These are phyloP conservation scores for Fragum whitleyi DNA, from an alignment of 2,888 invertebrate genomes.

Conservation along the genomic window DNA sequence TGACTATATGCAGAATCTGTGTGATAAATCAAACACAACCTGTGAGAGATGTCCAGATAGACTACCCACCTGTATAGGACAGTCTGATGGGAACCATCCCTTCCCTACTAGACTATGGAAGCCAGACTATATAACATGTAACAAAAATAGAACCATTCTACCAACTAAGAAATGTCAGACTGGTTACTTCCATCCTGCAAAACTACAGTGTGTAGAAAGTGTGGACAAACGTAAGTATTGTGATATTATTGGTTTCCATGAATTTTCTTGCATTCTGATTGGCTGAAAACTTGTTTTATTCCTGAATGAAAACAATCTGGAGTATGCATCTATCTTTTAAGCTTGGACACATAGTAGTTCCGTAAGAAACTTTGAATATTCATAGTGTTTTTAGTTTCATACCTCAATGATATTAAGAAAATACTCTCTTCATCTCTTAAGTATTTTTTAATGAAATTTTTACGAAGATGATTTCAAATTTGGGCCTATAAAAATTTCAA, in stretches of 20 bases:
- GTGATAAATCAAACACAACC: conserved; percentile 38
- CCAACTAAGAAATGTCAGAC: conserved; percentile 36
- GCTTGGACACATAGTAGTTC: too few relatives aligned
- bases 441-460: too few relatives aligned
- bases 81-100: conserved; percentile 55
- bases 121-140: conserved; percentile 61
- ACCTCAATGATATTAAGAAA: too few relatives aligned
- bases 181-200: conserved; percentile 59
- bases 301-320: too few relatives aligned
- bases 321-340: not conserved
- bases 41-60: conserved; percentile 64
- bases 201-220: conserved; percentile 39
- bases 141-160: conserved; percentile 60
- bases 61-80: conserved; percentile 64
- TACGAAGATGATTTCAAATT: too few relatives aligned
- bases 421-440: too few relatives aligned
- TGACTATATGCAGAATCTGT: conserved; percentile 67
- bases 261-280: too few relatives aligned
- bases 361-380: too few relatives aligned
- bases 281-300: too few relatives aligned
- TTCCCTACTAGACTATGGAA: conserved; percentile 64
- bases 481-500: too few relatives aligned
- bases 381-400: too few relatives aligned
- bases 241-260: too few relatives aligned
- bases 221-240: conserved; percentile 56